Evolutionary conservation across 2,113 vertebrate genomes (phyloP), one percentile per base, ranked within the genome.

Genomic region (Arothron firmamentum): DNA sequence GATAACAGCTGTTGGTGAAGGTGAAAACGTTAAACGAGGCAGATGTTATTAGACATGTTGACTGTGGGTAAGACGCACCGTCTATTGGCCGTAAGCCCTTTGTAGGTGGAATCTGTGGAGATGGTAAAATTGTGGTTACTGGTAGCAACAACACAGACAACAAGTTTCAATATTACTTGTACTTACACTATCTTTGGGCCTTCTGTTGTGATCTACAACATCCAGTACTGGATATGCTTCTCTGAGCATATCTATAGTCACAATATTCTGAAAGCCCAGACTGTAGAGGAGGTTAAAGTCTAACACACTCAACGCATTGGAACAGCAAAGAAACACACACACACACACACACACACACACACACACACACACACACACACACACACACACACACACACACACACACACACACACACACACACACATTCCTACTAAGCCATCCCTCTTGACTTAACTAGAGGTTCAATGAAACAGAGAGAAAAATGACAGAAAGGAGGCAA

Each of bases 231-330:
- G 95, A 85, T 93, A 95, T 0, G 93, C 93, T 5, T 87, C 88
- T 64, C 96, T 90, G 59, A 99, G 81, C 55, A 89, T 92, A n/a
- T 97, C 95, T 31, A 96, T 83, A 13, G 95, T 97, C 11, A 98
- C 85, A 45, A 95, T 85, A 0, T 94, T 87, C 75, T 88, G 84
- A 85, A 99, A 99, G 8, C 97, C 96, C 79, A 98, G 77, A 75
- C 97, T 98, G 70, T 68, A 46, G 42, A 56, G 56, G 67, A 43
- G 20, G 81, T 91, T 84, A 88, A 90, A 80, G 84, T 64, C 34
- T 75, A 80, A 47, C 45, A 17, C 45, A 47, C 12, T 47, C 16
- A 17, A 16, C 16, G 16, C 5, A 45, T 6, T 12, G 42, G 16
- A 45, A 4, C 13, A 15, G 43, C 43, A 9, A 45, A 45, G 12